Evolutionary conservation across 2,113 vertebrate genomes (phyloP).

Genomic region (Oryzias curvinotus): DNA sequence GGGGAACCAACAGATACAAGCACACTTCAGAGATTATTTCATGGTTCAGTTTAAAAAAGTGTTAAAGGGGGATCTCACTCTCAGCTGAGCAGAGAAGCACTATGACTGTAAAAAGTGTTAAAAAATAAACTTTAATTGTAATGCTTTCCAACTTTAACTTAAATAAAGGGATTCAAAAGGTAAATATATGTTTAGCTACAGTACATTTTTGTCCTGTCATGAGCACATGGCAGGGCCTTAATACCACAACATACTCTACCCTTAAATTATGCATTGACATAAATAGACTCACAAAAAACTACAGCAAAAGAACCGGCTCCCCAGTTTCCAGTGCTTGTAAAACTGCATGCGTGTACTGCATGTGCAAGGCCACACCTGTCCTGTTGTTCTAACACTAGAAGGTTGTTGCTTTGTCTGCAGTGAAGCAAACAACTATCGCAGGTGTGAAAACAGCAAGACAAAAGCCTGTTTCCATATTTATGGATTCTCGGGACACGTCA

Average conservation of each 20-base stretch:
- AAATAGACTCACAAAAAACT: background rate
- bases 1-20: too few relatives aligned
- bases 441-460: constrained; percentile 59
- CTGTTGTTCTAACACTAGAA: constrained; percentile 29
- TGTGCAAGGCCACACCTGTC: constrained; percentile 20
- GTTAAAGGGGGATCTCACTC: too few relatives aligned
- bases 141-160: constrained; percentile 13
- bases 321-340: background rate
- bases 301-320: background rate
- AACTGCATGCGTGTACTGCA: background rate
- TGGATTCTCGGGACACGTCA: constrained; percentile 35
- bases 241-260: constrained; percentile 36
- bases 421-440: constrained; percentile 49
- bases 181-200: constrained; percentile 33
- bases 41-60: too few relatives aligned
- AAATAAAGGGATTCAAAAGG: constrained; percentile 12
- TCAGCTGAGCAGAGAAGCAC: too few relatives aligned
- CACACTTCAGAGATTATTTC: too few relatives aligned
- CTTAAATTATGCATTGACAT: background rate
- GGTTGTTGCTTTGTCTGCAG: constrained; percentile 35
- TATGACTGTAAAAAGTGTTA: background rate
- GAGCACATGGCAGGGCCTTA: constrained; percentile 30
- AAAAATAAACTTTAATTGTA: constrained; percentile 23
- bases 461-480: constrained; percentile 41
- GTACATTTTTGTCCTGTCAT: constrained; percentile 38